Percentiles rank a stretch among this genome's conserved stretches.
Conservation (phyloP, 2,113 vertebrate genomes). For the Aegithalos caudatus region DNA sequence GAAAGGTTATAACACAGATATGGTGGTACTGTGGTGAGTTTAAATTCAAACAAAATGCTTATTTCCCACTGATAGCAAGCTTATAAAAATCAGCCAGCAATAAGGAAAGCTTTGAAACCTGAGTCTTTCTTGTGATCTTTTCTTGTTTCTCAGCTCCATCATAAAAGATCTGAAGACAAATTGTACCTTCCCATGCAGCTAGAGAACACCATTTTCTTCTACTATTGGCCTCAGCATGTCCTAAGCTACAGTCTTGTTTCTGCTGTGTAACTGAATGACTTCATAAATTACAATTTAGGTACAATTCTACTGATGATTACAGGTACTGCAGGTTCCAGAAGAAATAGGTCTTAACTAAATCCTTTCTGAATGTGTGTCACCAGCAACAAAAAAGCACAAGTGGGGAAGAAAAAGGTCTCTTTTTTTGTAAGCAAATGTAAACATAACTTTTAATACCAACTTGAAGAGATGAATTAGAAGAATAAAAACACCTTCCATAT, state of each 20-base stretch:
- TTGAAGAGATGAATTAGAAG: not conserved
- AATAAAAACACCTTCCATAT: not conserved
- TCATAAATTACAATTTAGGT: not conserved
- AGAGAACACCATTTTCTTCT: not conserved
- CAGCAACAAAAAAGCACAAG: not conserved
- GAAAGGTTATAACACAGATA: not conserved
- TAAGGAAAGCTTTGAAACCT: not conserved
- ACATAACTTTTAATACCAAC: not conserved
- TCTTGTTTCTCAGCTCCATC: not conserved
- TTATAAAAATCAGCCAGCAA: not conserved
- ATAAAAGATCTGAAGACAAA: not conserved
- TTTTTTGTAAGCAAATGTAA: not conserved
- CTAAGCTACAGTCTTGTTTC: not conserved
- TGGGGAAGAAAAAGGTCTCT: rapidly evolving
- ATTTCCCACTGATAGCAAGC: not conserved
- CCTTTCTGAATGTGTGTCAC: not conserved
- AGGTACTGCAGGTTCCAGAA: not conserved
- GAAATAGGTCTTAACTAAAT: not conserved
- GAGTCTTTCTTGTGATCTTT: not conserved
- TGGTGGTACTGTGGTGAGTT: not conserved
- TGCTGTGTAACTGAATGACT: not conserved
- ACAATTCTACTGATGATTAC: not conserved
- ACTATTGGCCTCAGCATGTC: not conserved
- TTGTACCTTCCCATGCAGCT: not conserved
- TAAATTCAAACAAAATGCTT: not conserved